phyloP scores from a whole-genome alignment of 1,140 invertebrate genomes.

The Neodiprion pinetum region DNA sequence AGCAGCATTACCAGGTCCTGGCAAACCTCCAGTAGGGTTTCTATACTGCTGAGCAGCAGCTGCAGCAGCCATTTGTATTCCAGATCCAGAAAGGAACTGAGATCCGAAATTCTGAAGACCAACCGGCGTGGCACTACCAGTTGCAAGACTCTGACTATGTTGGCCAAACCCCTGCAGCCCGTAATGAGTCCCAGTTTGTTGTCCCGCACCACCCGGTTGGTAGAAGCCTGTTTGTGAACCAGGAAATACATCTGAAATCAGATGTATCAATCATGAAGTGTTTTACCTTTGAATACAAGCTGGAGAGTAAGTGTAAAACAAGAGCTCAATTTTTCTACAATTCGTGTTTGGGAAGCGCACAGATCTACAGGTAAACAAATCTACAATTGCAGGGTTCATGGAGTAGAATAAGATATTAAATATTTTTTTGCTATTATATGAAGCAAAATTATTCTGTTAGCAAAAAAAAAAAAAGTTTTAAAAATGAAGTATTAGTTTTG shows the following conservation, averaged over 20 bases:
- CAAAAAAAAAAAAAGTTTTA: too few species aligned
- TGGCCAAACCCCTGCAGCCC: constrained; percentile 61
- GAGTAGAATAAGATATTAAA: not conserved
- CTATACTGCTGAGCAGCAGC: constrained; percentile 63
- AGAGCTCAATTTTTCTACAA: not conserved
- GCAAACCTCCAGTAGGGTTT: constrained; percentile 59
- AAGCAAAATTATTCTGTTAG: not conserved
- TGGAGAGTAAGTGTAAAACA: not conserved
- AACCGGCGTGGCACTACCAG: constrained; percentile 61
- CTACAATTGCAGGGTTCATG: not conserved
- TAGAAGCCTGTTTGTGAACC: constrained; percentile 64
- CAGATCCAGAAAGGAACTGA: constrained; percentile 64
- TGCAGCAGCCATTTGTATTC: constrained; percentile 60
- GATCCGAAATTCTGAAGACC: constrained; percentile 68
- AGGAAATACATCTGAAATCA: constrained; percentile 51
- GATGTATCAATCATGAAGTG: not conserved
- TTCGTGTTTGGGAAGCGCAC: not conserved
- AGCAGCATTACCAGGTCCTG: constrained; percentile 58
- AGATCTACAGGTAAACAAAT: not conserved
- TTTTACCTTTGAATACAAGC: not conserved
- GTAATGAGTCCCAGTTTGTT: constrained; percentile 62
- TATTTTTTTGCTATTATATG: not conserved
- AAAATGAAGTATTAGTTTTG: not conserved
- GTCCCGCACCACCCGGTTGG: constrained; percentile 61
- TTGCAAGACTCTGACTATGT: constrained; percentile 57